These are phyloP conservation scores for Calephelis nemesis DNA, from an alignment of 1,140 invertebrate species.

Conservation along the genomic window DNA sequence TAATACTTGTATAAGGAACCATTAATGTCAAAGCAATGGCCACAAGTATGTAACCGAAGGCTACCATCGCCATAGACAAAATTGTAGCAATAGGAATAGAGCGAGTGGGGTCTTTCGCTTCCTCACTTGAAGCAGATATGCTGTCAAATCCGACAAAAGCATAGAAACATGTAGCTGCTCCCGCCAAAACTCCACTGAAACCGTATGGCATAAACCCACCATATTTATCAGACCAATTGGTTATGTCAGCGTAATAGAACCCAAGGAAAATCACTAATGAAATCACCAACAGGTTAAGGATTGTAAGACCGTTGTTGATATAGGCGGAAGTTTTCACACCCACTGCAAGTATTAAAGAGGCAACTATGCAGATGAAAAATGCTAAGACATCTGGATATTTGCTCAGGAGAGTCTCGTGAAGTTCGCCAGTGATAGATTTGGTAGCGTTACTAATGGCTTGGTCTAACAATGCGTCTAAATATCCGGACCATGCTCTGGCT, in stretches of 20 bases:
- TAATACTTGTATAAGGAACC: slow-evolving; percentile 88
- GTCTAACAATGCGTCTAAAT: slow-evolving; percentile 91
- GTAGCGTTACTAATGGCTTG: slow-evolving; percentile 91
- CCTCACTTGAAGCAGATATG: slow-evolving; percentile 92
- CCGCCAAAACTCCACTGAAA: slow-evolving; percentile 87
- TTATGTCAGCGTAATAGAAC: slow-evolving; percentile 87
- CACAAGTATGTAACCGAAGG: slow-evolving; percentile 89
- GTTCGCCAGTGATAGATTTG: slow-evolving; percentile 83
- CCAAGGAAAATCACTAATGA: slow-evolving; percentile 87
- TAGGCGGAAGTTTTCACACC: slow-evolving; percentile 93
- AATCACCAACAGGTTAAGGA: slow-evolving; percentile 89
- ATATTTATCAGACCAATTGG: slow-evolving; percentile 88
- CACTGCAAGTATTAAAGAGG: slow-evolving; percentile 85
- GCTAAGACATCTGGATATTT: slow-evolving; percentile 91
- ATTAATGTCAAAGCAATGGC: slow-evolving; percentile 90
- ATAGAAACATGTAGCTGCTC: slow-evolving; percentile 94
- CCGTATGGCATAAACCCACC: slow-evolving; percentile 91
- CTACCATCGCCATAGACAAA: slow-evolving; percentile 89
- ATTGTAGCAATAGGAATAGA: slow-evolving; percentile 92
- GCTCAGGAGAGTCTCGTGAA: slow-evolving; percentile 85
- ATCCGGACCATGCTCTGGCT: slow-evolving; percentile 95
- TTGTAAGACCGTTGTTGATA: slow-evolving; percentile 89
- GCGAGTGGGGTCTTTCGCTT: slow-evolving; percentile 87
- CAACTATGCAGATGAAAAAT: slow-evolving; percentile 86
- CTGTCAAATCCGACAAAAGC: slow-evolving; percentile 92